Conservation (phyloP, 2,113 vertebrate species). For the Varanus komodoensis region DNA sequence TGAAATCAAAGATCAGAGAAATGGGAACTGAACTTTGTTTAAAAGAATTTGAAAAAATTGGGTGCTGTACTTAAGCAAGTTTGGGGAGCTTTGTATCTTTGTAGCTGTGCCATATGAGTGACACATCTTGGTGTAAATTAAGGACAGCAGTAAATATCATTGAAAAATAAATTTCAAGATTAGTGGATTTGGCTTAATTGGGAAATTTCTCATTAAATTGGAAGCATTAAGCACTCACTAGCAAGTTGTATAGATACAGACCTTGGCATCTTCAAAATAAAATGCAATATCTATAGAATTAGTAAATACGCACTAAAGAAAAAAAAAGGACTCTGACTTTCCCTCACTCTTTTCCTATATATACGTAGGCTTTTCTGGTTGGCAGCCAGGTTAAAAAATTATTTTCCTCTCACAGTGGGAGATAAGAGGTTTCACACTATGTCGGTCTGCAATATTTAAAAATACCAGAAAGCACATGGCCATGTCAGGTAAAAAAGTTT, state of each 20-base stretch:
- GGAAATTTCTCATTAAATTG: too few species aligned
- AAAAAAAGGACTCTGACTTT: not conserved
- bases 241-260: not conserved
- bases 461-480: not conserved
- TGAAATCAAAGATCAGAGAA: not conserved
- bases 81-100: not conserved
- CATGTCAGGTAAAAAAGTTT: not conserved
- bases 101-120: not conserved
- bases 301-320: not conserved
- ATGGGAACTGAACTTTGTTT: not conserved
- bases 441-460: not conserved
- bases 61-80: too few species aligned
- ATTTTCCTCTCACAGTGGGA: not conserved
- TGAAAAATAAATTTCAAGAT: constrained; percentile 50
- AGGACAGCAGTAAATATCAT: constrained; percentile 34
- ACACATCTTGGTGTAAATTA: constrained; percentile 27
- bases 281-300: not conserved
- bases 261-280: not conserved
- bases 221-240: not conserved
- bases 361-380: not conserved
- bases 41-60: not conserved
- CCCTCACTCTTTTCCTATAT: not conserved
- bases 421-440: not conserved
- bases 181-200: constrained; percentile 48
- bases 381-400: not conserved